These are phyloP conservation scores for Heliconius congener DNA, from an alignment of 1,140 invertebrate genomes.

Conservation along the genomic window DNA sequence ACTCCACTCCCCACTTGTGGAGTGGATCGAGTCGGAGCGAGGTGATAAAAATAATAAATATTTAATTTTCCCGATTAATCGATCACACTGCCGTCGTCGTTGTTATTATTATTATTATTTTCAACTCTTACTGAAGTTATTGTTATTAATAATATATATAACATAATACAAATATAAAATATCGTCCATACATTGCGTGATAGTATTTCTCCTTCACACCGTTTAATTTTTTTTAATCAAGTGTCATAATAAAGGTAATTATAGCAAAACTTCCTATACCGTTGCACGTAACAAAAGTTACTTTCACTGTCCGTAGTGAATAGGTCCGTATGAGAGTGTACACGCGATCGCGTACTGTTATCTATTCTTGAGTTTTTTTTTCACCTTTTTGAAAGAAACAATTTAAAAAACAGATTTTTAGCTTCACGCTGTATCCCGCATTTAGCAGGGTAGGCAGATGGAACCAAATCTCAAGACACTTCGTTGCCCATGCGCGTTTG, in stretches of 20 bases:
- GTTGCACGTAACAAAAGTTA: neutral
- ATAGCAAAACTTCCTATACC: neutral
- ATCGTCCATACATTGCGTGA: neutral
- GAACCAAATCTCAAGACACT: neutral
- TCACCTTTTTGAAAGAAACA: too few species aligned
- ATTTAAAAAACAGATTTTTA: neutral
- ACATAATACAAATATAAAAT: neutral
- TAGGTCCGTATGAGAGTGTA: neutral
- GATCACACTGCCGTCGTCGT: too few species aligned
- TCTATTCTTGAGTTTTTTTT: neutral
- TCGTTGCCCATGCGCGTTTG: neutral
- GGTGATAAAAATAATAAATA: too few species aligned
- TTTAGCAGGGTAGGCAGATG: neutral
- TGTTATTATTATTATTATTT: too few species aligned
- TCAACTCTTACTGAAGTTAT: too few species aligned
- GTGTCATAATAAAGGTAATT: slow-evolving; percentile 10
- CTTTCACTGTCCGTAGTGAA: neutral
- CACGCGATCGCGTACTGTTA: slow-evolving; percentile 5
- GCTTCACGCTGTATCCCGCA: neutral
- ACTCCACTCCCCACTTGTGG: too few species aligned
- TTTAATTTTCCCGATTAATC: too few species aligned
- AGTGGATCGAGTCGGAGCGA: too few species aligned
- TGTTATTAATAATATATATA: too few species aligned
- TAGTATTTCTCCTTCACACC: neutral
- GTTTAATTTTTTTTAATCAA: neutral